Base-by-base conservation (phyloP, 2,888 invertebrate species). In the Euplexia lucipara region DNA sequence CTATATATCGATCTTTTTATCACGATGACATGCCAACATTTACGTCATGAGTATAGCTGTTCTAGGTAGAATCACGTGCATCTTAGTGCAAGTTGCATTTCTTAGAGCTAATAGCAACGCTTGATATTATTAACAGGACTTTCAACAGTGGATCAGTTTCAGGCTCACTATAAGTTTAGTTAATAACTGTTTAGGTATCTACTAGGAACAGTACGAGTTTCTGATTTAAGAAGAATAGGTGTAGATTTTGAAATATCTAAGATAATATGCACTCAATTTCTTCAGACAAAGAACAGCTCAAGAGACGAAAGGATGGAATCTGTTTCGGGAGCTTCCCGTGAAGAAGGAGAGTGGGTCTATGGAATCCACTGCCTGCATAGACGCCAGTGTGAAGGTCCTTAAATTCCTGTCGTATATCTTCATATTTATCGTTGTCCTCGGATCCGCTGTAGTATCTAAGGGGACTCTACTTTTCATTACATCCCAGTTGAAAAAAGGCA, bases 221-320 rank as follows among this genome's bases (percentile, higher is more conserved):
- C n/a, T 8, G 10, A 39, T 63, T 63, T 51, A 8, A 3, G 16
- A 63, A 35, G 22, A 26, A n/a, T 34, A 35, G 39, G n/a, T 34
- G 39, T 32, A 62, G 37, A n/a, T 34, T 1, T 62, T n/a, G 14
- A 61, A 62, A 49, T 26, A 1, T 35, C 16, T 20, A 16, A 8
- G 16, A 14, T 53, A 47, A 47, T 0, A 39, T 7, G 2, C 5
- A 32, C 57, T 16, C 9, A 16, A 64, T 48, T 57, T 53, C 83
- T 83, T 42, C 86, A 96, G 96, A 68, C 94, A 95, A 84, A 89
- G 95, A 73, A 95, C 96, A 75, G 91, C 94, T 37, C 92, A 96
- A 93, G 96, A 96, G 81, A 90, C 94, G 8, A 96, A 96, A 86
- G 95, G 96, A 93, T 98, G 98, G 98, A 97, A 98, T 86, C 95